A percentile compares a stretch with the other conserved stretches of the same genome.
phyloP scores from a whole-genome alignment of 2,113 vertebrate genomes.

The Anguilla japonica region DNA sequence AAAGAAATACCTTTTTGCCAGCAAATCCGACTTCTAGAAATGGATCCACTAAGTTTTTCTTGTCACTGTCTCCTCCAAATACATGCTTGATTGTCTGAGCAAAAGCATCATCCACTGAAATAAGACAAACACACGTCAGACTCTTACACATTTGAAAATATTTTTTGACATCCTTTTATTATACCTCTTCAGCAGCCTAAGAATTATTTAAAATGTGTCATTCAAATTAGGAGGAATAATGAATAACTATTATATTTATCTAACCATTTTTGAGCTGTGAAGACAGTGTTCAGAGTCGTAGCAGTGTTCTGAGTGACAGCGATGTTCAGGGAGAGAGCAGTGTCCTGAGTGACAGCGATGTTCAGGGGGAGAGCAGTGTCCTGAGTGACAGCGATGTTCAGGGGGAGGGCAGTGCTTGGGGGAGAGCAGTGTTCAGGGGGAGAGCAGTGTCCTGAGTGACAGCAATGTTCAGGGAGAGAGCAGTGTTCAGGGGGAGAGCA shows the following conservation, averaged over 20 bases:
- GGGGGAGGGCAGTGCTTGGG: not conserved
- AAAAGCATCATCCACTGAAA: slow-evolving; percentile 94
- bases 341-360: not conserved
- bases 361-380: not conserved
- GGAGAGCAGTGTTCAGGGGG: no score
- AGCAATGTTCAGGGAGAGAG: no score
- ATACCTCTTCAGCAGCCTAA: not conserved
- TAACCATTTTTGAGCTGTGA: no score
- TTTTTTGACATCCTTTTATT: not conserved
- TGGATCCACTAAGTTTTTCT: slow-evolving; percentile 97
- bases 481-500: not conserved
- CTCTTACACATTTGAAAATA: not conserved
- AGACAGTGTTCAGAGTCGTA: not conserved
- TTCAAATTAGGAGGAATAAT: not conserved
- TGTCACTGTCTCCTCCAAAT: slow-evolving; percentile 85
- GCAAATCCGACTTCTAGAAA: slow-evolving; percentile 94
- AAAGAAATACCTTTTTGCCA: slow-evolving; percentile 84
- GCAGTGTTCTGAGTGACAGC: no score
- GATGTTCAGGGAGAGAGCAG: not conserved
- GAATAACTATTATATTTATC: no score
- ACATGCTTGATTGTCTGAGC: slow-evolving; percentile 84
- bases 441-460: no score
- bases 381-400: not conserved
- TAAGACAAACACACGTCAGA: slow-evolving; percentile 3
- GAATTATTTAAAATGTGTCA: not conserved